Evolutionary conservation across 2,888 invertebrate species (phyloP).

Genomic region (Athalia circularis): DNA sequence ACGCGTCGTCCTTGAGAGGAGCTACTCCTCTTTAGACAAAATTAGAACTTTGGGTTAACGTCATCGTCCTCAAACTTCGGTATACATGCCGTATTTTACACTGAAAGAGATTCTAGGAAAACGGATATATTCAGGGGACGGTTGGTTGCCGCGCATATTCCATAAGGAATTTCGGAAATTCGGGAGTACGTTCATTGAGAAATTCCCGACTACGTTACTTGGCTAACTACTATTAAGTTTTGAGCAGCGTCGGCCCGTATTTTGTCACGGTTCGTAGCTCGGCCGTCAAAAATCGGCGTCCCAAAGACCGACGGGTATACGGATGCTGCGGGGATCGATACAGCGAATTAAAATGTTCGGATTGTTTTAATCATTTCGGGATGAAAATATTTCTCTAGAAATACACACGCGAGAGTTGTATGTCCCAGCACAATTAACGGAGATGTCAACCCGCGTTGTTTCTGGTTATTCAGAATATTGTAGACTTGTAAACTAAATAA

Average conservation of each 20-base stretch:
- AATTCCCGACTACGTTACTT: constrained; percentile 24
- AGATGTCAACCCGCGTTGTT: background rate
- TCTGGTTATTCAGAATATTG: constrained; percentile 24
- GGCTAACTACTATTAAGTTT: constrained; percentile 6
- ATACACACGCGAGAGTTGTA: background rate
- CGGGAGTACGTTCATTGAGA: constrained; percentile 4
- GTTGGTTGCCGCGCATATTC: background rate
- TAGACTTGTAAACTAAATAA: constrained; percentile 27
- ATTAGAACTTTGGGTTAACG: constrained; percentile 9
- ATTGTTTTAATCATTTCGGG: too few relatives aligned
- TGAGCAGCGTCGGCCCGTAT: background rate
- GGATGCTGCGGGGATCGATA: too few relatives aligned
- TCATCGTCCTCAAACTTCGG: background rate
- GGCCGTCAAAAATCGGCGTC: background rate
- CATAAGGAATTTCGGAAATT: constrained; percentile 24
- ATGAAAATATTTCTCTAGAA: background rate
- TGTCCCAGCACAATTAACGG: background rate
- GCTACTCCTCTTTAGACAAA: background rate
- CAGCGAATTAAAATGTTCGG: too few relatives aligned
- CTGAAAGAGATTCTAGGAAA: background rate
- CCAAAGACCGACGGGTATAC: too few relatives aligned
- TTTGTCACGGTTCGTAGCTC: constrained; percentile 3
- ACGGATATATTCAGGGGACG: background rate
- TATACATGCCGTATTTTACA: background rate
- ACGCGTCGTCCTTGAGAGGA: background rate